Percentiles rank a stretch among this genome's conserved stretches.
Evolutionary conservation across 2,113 vertebrate species (phyloP).

Genomic region (Thalassoma bifasciatum): DNA sequence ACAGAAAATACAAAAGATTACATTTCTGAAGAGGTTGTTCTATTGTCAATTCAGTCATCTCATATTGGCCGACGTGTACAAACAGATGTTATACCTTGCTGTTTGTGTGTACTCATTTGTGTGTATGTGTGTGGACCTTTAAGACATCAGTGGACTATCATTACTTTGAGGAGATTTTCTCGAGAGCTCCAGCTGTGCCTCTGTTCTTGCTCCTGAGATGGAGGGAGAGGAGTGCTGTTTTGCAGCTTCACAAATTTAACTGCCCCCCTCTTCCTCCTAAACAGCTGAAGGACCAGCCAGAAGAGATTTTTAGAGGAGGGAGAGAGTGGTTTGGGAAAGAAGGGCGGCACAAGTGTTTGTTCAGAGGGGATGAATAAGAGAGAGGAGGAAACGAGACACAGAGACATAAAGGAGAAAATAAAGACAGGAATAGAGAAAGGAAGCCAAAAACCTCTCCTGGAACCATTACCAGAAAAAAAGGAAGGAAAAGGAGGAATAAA

Average conservation of each 20-base stretch:
- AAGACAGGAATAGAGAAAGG: constrained; percentile 19
- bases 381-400: constrained; percentile 27
- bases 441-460: constrained; percentile 8
- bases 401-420: constrained; percentile 36
- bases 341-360: constrained; percentile 48
- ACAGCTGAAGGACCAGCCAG: constrained; percentile 68
- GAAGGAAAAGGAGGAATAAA: neutral
- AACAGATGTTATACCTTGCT: neutral
- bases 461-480: constrained; percentile 15
- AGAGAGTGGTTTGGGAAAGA: constrained; percentile 38
- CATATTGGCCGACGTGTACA: neutral
- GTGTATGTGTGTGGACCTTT: constrained; percentile 17
- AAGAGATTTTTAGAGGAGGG: constrained; percentile 35
- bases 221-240: constrained; percentile 34
- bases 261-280: neutral
- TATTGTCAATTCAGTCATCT: neutral
- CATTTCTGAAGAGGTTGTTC: neutral
- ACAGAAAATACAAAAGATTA: neutral
- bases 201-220: constrained; percentile 58
- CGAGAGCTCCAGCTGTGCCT: constrained; percentile 71
- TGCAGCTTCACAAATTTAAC: constrained; percentile 46
- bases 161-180: constrained; percentile 67
- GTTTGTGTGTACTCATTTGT: neutral
- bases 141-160: constrained; percentile 55
- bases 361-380: constrained; percentile 47